Evolutionary conservation across 2,888 invertebrate genomes (phyloP), one percentile per base, ranked within the genome.

Genomic region (Pseudococcus jackbeardsleyi): DNA sequence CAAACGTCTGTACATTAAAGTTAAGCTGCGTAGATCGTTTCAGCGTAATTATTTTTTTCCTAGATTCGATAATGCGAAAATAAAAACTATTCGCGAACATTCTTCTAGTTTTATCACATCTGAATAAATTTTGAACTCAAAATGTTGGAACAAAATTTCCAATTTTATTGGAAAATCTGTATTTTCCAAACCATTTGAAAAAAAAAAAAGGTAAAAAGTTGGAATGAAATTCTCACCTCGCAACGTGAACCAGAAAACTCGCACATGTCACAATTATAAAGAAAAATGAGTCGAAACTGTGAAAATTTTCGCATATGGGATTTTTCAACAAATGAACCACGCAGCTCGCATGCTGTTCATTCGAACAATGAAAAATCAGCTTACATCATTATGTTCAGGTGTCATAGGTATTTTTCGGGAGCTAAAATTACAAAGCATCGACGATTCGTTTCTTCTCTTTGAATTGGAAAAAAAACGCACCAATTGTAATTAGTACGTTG

Each of bases 351-450:
- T 17, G 11, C 33, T 33, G 17, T 26, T 26, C 68, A 26, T 22
- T 68, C 17, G 19, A 68, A 68, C 68, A 26, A 2, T 68, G 26
- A 26, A 68, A 68, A 68, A 26, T 68, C 68, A 68, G 26, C 68
- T 68, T 68, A 26, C 68, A 72, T 19, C 72, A 72, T 72, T 19
- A 33, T 72, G 72, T 39, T 72, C 72, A 72, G 39, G 72, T 72
- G 72, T 26, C 72, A 19, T 42, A 42, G 6, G 17, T 17, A 17
- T 72, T 72, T 17, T 72, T 72, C 72, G 33, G 33, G 17, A 33
- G 33, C 33, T 72, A 72, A 72, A 72, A 33, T 72, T 15, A 72
- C 33, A 33, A 39, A 33, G 15, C 33, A 17, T 17, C 17, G 0
- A 17, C 72, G 33, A 6, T 72, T 72, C 33, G 26, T 3, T 33